phyloP scores from a whole-genome alignment of 2,113 vertebrate genomes.

The Lampris incognitus region DNA sequence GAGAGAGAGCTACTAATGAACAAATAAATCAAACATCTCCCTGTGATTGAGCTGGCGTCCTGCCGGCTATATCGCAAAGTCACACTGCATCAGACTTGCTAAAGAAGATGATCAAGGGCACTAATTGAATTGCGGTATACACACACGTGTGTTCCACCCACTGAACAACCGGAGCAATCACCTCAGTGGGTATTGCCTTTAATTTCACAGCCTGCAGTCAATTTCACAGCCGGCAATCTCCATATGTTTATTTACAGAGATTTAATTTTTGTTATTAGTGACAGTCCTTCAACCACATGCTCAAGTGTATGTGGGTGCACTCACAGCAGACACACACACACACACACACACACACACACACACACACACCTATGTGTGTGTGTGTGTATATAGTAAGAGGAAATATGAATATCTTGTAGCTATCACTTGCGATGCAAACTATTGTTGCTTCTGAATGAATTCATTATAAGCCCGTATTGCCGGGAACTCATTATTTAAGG shows the following conservation, averaged over 20 bases:
- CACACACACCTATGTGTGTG: conserved; percentile 1
- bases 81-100: conserved; percentile 68
- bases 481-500: not conserved
- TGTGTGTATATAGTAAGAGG: conserved; percentile 2
- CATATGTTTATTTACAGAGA: conserved; percentile 77
- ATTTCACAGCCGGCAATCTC: conserved; percentile 77
- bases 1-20: conserved; percentile 71
- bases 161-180: conserved; percentile 65
- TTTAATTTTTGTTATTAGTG: conserved; percentile 70
- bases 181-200: conserved; percentile 66
- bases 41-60: conserved; percentile 45
- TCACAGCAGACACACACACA: not conserved
- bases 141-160: conserved; percentile 48
- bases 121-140: conserved; percentile 78
- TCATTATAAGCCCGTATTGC: not conserved
- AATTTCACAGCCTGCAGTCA: conserved; percentile 80
- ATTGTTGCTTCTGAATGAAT: not conserved
- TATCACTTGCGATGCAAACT: not conserved
- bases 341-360: conserved; percentile 25
- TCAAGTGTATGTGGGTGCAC: conserved; percentile 23
- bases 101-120: conserved; percentile 74
- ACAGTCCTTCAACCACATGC: conserved; percentile 70
- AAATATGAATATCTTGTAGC: conserved; percentile 5
- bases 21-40: conserved; percentile 76
- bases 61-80: conserved; percentile 46